These are phyloP conservation scores for Maniola hyperantus DNA, from an alignment of 2,888 invertebrate genomes.

Conservation along the genomic window DNA sequence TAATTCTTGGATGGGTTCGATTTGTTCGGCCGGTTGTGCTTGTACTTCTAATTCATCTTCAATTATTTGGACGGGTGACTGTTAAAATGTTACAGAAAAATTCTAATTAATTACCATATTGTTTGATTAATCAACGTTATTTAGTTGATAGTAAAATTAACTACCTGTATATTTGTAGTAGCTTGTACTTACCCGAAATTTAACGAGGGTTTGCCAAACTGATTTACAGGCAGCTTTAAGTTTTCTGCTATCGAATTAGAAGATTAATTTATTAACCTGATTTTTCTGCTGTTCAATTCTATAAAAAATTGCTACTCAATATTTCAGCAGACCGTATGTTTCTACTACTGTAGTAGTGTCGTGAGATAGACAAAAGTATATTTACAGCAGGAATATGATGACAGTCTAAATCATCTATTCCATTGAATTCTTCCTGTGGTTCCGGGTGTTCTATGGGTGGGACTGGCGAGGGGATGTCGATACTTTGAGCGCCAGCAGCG, in stretches of 20 bases:
- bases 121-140: neutral
- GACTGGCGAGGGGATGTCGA: conserved; percentile 76
- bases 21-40: conserved; percentile 43
- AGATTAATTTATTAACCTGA: neutral
- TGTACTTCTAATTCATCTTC: conserved; percentile 59
- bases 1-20: conserved; percentile 42
- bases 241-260: neutral
- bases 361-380: conserved; percentile 4
- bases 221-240: neutral
- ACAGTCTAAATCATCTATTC: conserved; percentile 53
- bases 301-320: neutral
- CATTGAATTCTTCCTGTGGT: conserved; percentile 49
- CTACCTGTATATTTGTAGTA: neutral
- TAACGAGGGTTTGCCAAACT: neutral
- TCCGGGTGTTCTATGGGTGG: conserved; percentile 61
- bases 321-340: neutral
- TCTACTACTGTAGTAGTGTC: neutral
- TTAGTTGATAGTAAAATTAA: neutral
- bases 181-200: neutral
- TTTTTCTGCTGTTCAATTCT: neutral
- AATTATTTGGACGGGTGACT: conserved; percentile 60
- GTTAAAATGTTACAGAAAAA: conserved; percentile 18
- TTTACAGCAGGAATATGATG: conserved; percentile 52
- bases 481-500: conserved; percentile 64
- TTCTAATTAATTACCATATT: neutral